These are phyloP conservation scores for Helicoverpa zea DNA, from an alignment of 1,140 invertebrate genomes.

Conservation along the genomic window DNA sequence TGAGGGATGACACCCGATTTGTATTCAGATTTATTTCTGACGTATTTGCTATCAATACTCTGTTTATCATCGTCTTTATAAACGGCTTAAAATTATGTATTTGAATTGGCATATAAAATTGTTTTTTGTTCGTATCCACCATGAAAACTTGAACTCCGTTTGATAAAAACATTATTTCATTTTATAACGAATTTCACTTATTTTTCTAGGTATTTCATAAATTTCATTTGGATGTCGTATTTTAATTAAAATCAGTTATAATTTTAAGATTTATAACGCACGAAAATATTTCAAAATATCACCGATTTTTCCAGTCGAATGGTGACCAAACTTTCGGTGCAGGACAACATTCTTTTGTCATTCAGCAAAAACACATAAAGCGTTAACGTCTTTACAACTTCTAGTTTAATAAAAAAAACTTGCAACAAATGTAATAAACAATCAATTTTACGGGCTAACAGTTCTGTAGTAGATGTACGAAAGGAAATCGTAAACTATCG, in stretches of 20 bases:
- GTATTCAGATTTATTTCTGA: conserved; percentile 25
- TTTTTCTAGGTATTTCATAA: too few relatives aligned
- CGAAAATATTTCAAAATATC: neutral
- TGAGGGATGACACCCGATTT: conserved; percentile 12
- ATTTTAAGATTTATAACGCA: too few relatives aligned
- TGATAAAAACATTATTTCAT: too few relatives aligned
- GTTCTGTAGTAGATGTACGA: conserved; percentile 71
- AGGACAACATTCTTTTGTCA: neutral
- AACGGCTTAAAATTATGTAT: neutral
- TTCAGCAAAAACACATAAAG: conserved; percentile 33
- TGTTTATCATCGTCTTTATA: neutral
- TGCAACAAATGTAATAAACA: conserved; percentile 81
- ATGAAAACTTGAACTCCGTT: too few relatives aligned
- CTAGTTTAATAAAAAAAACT: conserved; percentile 11
- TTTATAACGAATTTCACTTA: too few relatives aligned
- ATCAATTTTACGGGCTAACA: conserved; percentile 74
- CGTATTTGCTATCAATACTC: neutral
- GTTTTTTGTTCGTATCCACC: too few relatives aligned
- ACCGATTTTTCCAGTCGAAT: conserved; percentile 5
- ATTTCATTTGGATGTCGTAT: too few relatives aligned
- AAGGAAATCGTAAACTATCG: conserved; percentile 84
- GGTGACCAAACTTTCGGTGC: neutral
- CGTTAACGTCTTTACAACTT: conserved; percentile 9
- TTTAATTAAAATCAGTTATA: too few relatives aligned
- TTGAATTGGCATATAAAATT: too few relatives aligned